phyloP scores from a whole-genome alignment of 2,113 vertebrate species.

The Tachuris rubrigastra region DNA sequence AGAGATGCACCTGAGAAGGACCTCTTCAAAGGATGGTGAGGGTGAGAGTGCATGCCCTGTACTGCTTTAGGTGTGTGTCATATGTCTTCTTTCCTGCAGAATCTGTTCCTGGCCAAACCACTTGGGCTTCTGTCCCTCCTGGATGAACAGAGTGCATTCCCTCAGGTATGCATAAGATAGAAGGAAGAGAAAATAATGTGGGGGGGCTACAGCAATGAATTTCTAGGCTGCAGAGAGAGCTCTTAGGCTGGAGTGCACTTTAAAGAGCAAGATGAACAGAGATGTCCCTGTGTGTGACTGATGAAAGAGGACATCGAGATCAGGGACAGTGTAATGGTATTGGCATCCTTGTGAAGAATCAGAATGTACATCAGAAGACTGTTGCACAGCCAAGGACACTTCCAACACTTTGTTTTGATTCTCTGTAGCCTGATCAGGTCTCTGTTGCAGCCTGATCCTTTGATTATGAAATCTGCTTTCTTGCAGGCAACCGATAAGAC shows the following conservation, averaged over 20 bases:
- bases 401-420: not conserved
- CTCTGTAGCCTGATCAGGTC: not conserved
- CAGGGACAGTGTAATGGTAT: not conserved
- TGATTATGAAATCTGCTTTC: not conserved
- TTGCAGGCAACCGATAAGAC: constrained; percentile 75
- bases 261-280: not conserved
- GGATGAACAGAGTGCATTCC: constrained; percentile 81
- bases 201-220: not conserved
- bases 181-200: not conserved
- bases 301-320: not conserved
- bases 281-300: not conserved
- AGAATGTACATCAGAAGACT: not conserved
- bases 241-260: not conserved
- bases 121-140: constrained; percentile 76
- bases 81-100: constrained; percentile 48
- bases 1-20: not conserved
- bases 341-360: not conserved
- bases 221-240: not conserved
- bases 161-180: constrained; percentile 60
- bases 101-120: constrained; percentile 77
- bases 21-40: not conserved
- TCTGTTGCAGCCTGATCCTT: not conserved
- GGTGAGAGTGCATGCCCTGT: not conserved
- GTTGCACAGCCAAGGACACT: not conserved
- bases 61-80: not conserved